Evolutionary conservation across 53 echinoderm and acorn worm genomes (phyloP).

Genomic region (Actinopyga echinites): DNA sequence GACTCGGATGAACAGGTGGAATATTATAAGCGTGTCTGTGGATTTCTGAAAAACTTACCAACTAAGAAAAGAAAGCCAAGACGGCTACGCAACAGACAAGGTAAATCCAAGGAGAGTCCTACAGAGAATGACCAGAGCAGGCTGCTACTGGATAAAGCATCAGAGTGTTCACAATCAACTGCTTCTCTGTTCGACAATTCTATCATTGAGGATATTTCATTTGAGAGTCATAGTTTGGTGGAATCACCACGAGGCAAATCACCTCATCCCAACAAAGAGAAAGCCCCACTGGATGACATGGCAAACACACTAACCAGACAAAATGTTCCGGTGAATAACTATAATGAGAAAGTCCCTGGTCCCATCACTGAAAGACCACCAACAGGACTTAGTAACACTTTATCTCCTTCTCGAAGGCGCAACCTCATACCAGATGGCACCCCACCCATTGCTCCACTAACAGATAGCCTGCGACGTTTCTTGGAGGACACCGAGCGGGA

Average conservation of each 20-base stretch:
- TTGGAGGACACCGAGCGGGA: slow-evolving; percentile 22
- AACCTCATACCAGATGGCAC: slow-evolving; percentile 41
- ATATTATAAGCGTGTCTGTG: slow-evolving; percentile 32
- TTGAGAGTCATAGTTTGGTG: neutral
- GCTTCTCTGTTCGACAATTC: slow-evolving; percentile 29
- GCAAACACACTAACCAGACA: slow-evolving; percentile 4
- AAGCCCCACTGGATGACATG: neutral
- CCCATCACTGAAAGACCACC: slow-evolving; percentile 14
- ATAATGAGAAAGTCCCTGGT: neutral
- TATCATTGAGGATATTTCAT: slow-evolving; percentile 2
- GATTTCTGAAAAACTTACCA: slow-evolving; percentile 31
- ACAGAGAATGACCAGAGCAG: neutral
- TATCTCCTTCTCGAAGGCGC: neutral
- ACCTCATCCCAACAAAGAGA: neutral
- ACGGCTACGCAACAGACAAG: slow-evolving; percentile 13
- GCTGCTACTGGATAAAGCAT: neutral
- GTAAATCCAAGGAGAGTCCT: neutral
- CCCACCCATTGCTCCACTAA: slow-evolving; percentile 39
- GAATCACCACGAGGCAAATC: neutral
- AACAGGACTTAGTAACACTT: neutral
- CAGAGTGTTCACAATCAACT: neutral
- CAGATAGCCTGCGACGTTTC: slow-evolving; percentile 29
- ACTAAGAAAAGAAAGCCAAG: slow-evolving; percentile 39
- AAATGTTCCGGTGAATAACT: neutral
- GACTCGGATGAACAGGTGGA: slow-evolving; percentile 44